phyloP scores from a whole-genome alignment of 2,888 invertebrate species.

The Drosophila recens region DNA sequence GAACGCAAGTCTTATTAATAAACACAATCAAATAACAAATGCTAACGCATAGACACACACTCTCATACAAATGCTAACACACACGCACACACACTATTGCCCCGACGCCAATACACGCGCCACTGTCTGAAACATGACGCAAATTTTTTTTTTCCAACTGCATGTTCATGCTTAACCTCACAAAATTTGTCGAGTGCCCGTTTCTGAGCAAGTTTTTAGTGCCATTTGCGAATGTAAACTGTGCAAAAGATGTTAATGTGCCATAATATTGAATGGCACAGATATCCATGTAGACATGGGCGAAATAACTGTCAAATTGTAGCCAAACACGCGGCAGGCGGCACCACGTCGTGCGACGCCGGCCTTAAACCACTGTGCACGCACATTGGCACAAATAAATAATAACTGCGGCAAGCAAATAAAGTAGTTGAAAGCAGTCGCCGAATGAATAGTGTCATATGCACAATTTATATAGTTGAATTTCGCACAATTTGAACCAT shows the following conservation, averaged over 20 bases:
- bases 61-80: slow-evolving; percentile 1
- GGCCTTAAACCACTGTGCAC: slow-evolving; percentile 32
- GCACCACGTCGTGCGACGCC: slow-evolving; percentile 53
- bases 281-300: background rate
- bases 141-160: slow-evolving; percentile 52
- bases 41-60: slow-evolving; percentile 25
- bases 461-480: background rate
- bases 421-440: slow-evolving; percentile 3
- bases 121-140: slow-evolving; percentile 67
- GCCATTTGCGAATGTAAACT: slow-evolving; percentile 6
- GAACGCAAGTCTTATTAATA: slow-evolving; percentile 26
- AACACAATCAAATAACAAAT: slow-evolving; percentile 41
- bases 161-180: slow-evolving; percentile 65
- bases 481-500: slow-evolving; percentile 10
- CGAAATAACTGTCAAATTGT: background rate
- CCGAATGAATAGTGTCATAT: background rate
- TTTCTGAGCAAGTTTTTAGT: slow-evolving; percentile 6
- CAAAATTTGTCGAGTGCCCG: slow-evolving; percentile 30
- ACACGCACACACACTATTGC: slow-evolving; percentile 1
- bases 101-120: slow-evolving; percentile 66
- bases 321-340: slow-evolving; percentile 44
- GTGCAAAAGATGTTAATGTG: background rate
- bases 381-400: slow-evolving; percentile 16
- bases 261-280: background rate
- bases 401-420: slow-evolving; percentile 6